These are phyloP conservation scores for Trypoxylus dichotomus DNA, from an alignment of 1,140 invertebrate genomes.

Conservation along the genomic window DNA sequence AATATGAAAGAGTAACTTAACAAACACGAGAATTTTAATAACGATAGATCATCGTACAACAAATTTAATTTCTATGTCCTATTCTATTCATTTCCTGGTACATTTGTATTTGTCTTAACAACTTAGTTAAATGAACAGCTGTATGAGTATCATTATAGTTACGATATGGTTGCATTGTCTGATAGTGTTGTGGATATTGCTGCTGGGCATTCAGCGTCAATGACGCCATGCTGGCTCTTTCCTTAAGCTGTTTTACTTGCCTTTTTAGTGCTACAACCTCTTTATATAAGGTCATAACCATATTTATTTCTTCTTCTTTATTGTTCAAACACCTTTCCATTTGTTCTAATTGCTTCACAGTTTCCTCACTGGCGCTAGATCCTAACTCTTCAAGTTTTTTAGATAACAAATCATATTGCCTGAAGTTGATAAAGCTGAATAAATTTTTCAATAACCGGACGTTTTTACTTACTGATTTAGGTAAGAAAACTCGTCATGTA, in stretches of 20 bases:
- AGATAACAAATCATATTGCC: slow-evolving; percentile 56
- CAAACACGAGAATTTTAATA: background rate
- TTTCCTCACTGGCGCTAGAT: slow-evolving; percentile 43
- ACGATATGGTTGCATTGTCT: slow-evolving; percentile 36
- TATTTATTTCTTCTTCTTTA: slow-evolving; percentile 59
- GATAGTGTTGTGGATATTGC: slow-evolving; percentile 25
- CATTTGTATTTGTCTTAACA: slow-evolving; percentile 49
- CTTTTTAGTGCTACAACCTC: slow-evolving; percentile 57
- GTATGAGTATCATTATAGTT: slow-evolving; percentile 44
- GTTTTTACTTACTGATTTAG: slow-evolving; percentile 52
- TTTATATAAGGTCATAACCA: slow-evolving; percentile 57
- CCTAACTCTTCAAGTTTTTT: slow-evolving; percentile 40
- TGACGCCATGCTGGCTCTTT: slow-evolving; percentile 44
- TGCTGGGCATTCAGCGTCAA: slow-evolving; percentile 15
- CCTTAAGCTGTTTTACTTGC: slow-evolving; percentile 53
- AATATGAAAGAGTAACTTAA: background rate
- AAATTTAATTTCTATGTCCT: slow-evolving; percentile 27
- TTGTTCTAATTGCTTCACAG: slow-evolving; percentile 49
- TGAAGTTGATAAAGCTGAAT: slow-evolving; percentile 40
- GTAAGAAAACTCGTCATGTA: slow-evolving; percentile 56
- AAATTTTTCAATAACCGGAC: background rate
- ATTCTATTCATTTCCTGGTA: slow-evolving; percentile 41
- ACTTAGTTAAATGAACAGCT: slow-evolving; percentile 47
- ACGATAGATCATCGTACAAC: slow-evolving; percentile 8
- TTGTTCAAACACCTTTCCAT: slow-evolving; percentile 54